Percentiles rank a stretch among this genome's conserved stretches.
These are phyloP conservation scores for Coryphaenoides rupestris DNA, from an alignment of 2,113 vertebrate species.

Conservation along the genomic window DNA sequence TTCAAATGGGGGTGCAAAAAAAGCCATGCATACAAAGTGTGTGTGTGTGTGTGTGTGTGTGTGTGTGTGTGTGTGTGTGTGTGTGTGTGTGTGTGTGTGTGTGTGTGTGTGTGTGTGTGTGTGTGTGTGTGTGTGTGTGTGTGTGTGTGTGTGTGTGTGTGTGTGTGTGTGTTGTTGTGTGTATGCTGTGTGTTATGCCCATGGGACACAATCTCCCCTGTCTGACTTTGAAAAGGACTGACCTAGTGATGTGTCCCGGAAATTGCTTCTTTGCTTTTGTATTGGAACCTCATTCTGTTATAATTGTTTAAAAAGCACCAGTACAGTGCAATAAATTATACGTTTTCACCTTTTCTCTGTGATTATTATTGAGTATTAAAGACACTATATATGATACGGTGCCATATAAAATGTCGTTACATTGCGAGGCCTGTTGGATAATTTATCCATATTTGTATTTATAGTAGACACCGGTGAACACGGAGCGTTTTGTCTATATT, in stretches of 20 bases:
- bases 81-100: not conserved
- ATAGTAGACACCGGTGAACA: too few relatives aligned
- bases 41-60: too few relatives aligned
- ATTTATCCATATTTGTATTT: too few relatives aligned
- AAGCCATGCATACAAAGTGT: not conserved
- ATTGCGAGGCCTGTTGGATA: too few relatives aligned
- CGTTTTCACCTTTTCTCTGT: slow-evolving; percentile 20
- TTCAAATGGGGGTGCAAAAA: too few relatives aligned
- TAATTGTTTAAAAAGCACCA: slow-evolving; percentile 39
- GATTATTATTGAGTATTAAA: too few relatives aligned
- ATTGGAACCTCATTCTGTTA: slow-evolving; percentile 31
- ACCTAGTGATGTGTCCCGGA: slow-evolving; percentile 29
- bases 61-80: too few relatives aligned
- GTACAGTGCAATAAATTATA: slow-evolving; percentile 50
- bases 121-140: slow-evolving; percentile 8
- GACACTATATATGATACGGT: too few relatives aligned
- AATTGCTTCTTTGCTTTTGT: slow-evolving; percentile 42
- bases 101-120: not conserved
- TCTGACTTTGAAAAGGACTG: slow-evolving; percentile 24
- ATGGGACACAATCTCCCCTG: not conserved
- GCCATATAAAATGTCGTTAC: too few relatives aligned
- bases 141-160: slow-evolving; percentile 19
- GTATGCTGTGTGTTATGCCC: slow-evolving; percentile 9
- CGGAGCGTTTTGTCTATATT: too few relatives aligned
- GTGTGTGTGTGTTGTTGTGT: slow-evolving; percentile 14